Percentiles rank a stretch among this genome's conserved stretches.
phyloP scores from a whole-genome alignment of 2,797 vertebrate species.

The Parauchenoglanis punctatus region DNA sequence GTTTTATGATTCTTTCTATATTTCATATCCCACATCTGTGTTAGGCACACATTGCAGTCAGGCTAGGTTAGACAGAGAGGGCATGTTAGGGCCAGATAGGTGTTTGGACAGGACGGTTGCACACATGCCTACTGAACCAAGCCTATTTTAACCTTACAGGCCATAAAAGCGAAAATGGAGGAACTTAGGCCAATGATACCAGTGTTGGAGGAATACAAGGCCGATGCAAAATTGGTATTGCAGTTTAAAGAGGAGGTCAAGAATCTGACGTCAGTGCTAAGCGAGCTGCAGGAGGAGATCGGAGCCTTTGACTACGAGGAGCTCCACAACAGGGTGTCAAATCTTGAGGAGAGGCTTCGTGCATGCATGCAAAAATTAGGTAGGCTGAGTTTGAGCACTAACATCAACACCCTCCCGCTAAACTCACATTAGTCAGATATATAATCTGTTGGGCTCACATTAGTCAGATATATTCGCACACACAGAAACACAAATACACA shows the following conservation, averaged over 20 bases:
- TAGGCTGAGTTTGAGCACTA: slow-evolving; percentile 76
- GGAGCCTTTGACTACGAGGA: slow-evolving; percentile 96
- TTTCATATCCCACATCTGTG: slow-evolving; percentile 38
- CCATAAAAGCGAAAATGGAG: slow-evolving; percentile 93
- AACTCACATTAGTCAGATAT: slow-evolving; percentile 25
- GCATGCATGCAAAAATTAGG: slow-evolving; percentile 99
- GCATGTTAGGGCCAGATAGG: slow-evolving; percentile 70
- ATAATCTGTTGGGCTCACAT: slow-evolving; percentile 18
- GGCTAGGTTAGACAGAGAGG: slow-evolving; percentile 54
- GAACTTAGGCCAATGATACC: slow-evolving; percentile 93
- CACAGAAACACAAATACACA: slow-evolving; percentile 6
- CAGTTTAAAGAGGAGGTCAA: slow-evolving; percentile 96
- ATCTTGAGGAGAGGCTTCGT: slow-evolving; percentile 93
- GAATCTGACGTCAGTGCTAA: slow-evolving; percentile 93
- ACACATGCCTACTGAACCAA: slow-evolving; percentile 85
- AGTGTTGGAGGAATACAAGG: slow-evolving; percentile 96
- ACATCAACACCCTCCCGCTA: slow-evolving; percentile 54
- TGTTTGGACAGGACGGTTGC: slow-evolving; percentile 77
- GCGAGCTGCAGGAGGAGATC: slow-evolving; percentile 92
- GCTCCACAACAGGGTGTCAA: slow-evolving; percentile 90
- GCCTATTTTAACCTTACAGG: slow-evolving; percentile 94
- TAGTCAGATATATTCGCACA: slow-evolving; percentile 39
- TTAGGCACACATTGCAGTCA: slow-evolving; percentile 63
- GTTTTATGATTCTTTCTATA: slow-evolving; percentile 70
- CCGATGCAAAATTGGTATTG: slow-evolving; percentile 93